Evolutionary conservation across 1,140 invertebrate species (phyloP).

Genomic region (Atta texana): DNA sequence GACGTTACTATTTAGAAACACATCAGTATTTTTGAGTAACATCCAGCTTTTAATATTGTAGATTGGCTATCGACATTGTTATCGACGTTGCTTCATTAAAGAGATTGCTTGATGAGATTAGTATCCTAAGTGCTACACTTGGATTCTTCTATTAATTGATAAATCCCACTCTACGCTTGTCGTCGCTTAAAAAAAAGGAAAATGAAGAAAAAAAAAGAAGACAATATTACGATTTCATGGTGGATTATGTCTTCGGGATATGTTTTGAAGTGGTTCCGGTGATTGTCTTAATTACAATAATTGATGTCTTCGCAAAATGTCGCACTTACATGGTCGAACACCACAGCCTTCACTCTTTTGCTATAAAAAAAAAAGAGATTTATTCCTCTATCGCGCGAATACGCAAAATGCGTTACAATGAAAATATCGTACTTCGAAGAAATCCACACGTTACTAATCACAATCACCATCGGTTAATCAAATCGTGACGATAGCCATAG

Average conservation of each 20-base stretch:
- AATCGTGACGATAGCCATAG: background rate
- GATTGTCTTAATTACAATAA: constrained; percentile 74
- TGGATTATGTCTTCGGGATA: constrained; percentile 75
- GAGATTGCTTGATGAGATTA: constrained; percentile 70
- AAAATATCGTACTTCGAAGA: constrained; percentile 4
- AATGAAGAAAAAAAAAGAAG: background rate
- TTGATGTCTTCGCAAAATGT: constrained; percentile 21
- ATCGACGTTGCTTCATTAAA: constrained; percentile 68
- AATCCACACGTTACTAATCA: background rate
- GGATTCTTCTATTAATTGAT: constrained; percentile 62
- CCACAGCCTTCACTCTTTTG: constrained; percentile 14
- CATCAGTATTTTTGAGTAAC: constrained; percentile 62
- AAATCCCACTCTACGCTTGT: constrained; percentile 47
- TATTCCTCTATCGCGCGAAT: background rate
- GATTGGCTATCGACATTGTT: constrained; percentile 68
- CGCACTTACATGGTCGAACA: constrained; percentile 12
- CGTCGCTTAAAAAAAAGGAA: constrained; percentile 23
- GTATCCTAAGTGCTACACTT: constrained; percentile 67
- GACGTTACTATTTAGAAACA: constrained; percentile 67
- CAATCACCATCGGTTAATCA: constrained; percentile 17
- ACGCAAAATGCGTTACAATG: background rate
- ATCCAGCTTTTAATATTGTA: constrained; percentile 67
- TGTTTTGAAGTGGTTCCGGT: constrained; percentile 71
- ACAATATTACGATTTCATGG: constrained; percentile 22
- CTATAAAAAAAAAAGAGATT: constrained; percentile 7